Percentiles rank a stretch among this genome's conserved stretches.
Evolutionary conservation across 2,888 invertebrate species (phyloP).

Genomic region (Drosophila barbarae): DNA sequence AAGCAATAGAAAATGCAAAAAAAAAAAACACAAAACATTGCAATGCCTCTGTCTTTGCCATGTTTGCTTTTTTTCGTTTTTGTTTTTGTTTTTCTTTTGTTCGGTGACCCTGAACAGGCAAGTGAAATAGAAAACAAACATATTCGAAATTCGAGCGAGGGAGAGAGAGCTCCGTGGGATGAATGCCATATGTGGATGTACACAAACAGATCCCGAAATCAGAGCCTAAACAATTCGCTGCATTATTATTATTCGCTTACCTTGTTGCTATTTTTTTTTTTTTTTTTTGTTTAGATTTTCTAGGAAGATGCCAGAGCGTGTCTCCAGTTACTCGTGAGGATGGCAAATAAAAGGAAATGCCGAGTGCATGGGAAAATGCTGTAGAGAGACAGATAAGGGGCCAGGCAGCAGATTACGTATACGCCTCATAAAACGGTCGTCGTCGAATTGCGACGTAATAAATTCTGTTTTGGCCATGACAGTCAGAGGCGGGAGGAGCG

Average conservation of each 20-base stretch:
- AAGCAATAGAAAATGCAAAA: conserved; percentile 46
- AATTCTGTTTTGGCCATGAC: conserved; percentile 35
- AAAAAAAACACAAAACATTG: background rate
- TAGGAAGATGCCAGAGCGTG: background rate
- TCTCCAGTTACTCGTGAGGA: background rate
- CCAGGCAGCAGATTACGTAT: conserved; percentile 62
- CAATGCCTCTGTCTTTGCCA: conserved; percentile 15
- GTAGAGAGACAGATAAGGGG: conserved; percentile 13
- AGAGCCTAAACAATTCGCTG: conserved; percentile 6
- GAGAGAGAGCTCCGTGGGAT: conserved; percentile 2
- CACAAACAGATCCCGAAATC: background rate
- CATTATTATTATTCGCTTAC: background rate
- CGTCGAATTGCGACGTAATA: conserved; percentile 40
- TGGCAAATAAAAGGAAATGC: conserved; percentile 1
- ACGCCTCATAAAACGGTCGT: conserved; percentile 54
- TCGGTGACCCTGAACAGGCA: conserved; percentile 49
- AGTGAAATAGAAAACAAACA: conserved; percentile 62
- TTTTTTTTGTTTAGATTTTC: background rate
- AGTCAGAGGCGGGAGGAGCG: conserved; percentile 1
- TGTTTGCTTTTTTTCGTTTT: conserved; percentile 4
- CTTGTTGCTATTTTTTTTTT: background rate
- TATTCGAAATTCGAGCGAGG: conserved; percentile 5
- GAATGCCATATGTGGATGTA: background rate
- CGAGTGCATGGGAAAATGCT: conserved; percentile 23
- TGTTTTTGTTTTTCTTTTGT: conserved; percentile 5